Percentiles rank a stretch among this genome's conserved stretches.
Conservation (phyloP, 2,888 invertebrate species). For the Andrena trimmerana region DNA sequence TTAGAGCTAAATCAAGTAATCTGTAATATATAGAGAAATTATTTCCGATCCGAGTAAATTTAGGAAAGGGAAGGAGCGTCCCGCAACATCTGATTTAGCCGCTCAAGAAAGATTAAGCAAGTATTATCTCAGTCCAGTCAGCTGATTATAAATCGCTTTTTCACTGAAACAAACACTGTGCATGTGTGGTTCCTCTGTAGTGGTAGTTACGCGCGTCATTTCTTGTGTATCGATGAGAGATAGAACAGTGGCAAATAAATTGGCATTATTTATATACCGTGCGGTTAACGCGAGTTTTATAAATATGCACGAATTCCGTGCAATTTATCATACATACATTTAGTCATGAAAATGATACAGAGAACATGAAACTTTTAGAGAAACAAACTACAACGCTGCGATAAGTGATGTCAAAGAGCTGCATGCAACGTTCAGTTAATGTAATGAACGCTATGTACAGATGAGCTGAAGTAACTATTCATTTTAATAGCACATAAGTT, state of each 20-base stretch:
- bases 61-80: constrained; percentile 18
- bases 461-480: not conserved
- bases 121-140: constrained; percentile 46
- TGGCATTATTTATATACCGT: constrained; percentile 24
- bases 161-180: constrained; percentile 18
- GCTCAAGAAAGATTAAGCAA: constrained; percentile 50
- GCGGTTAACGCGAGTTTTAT: constrained; percentile 26
- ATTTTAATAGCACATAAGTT: constrained; percentile 5
- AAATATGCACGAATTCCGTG: constrained; percentile 44
- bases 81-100: constrained; percentile 38
- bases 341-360: not conserved
- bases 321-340: constrained; percentile 20
- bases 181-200: constrained; percentile 11
- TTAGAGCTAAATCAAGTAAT: constrained; percentile 9
- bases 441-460: constrained; percentile 17
- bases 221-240: constrained; percentile 16
- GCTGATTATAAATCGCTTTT: constrained; percentile 40
- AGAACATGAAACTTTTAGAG: constrained; percentile 10
- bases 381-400: constrained; percentile 8
- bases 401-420: constrained; percentile 20
- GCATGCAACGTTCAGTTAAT: constrained; percentile 27
- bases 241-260: constrained; percentile 33
- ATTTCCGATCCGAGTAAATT: constrained; percentile 26
- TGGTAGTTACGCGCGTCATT: constrained; percentile 22
- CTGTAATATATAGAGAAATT: constrained; percentile 34